Percentiles rank a stretch among this genome's conserved stretches.
phyloP scores from a whole-genome alignment of 2,113 vertebrate species.

The Aldabrachelys gigantea region DNA sequence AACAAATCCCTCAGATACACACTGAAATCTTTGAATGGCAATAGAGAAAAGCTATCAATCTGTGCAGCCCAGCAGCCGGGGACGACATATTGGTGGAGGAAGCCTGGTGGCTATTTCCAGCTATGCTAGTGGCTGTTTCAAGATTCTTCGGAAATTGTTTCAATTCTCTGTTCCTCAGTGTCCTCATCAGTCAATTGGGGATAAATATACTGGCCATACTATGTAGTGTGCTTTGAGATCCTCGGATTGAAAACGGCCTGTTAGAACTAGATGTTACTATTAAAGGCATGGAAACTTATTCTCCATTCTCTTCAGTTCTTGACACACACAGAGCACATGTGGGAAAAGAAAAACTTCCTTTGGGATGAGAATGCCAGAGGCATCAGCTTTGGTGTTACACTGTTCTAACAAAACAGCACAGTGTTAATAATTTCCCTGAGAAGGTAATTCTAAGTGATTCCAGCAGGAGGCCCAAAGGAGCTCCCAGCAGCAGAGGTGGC shows the following conservation, averaged over 20 bases:
- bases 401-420: too few species aligned
- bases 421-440: background rate
- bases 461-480: background rate
- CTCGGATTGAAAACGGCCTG: background rate
- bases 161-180: background rate
- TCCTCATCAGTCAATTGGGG: background rate
- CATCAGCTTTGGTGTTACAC: too few species aligned
- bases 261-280: background rate
- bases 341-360: background rate
- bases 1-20: too few species aligned
- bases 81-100: too few species aligned
- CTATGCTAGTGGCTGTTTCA: too few species aligned
- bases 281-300: too few species aligned
- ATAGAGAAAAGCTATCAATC: too few species aligned
- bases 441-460: background rate
- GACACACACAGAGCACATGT: background rate
- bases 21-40: too few species aligned
- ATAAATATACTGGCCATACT: background rate
- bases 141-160: too few species aligned
- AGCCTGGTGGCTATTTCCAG: too few species aligned
- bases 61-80: too few species aligned
- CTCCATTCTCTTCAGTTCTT: background rate
- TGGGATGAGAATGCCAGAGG: too few species aligned
- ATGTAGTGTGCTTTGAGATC: background rate
- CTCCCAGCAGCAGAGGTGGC: background rate